Evolutionary conservation across 2,797 vertebrate genomes (phyloP).

Genomic region (Acanthopagrus latus): DNA sequence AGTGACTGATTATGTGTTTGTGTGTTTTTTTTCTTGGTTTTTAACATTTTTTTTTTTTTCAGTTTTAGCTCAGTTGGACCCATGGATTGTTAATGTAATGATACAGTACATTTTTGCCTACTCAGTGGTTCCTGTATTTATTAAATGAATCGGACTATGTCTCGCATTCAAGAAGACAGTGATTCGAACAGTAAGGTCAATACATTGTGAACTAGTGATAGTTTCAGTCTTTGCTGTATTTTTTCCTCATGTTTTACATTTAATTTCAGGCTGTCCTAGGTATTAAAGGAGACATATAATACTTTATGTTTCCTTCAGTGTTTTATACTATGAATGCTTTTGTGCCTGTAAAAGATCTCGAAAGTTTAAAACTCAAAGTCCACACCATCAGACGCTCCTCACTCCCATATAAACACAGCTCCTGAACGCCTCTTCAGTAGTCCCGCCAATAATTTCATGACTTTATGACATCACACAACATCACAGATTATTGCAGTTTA

Average conservation of each 20-base stretch:
- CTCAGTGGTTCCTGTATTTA: background rate
- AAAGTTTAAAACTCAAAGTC: too few species aligned
- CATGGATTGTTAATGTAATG: constrained; percentile 18
- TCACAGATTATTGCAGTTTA: too few species aligned
- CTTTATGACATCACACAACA: too few species aligned
- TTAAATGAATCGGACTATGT: background rate
- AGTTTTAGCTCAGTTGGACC: background rate
- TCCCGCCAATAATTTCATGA: too few species aligned
- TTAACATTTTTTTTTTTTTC: constrained; percentile 14
- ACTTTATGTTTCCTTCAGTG: too few species aligned
- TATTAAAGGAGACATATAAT: background rate
- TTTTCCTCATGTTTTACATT: background rate
- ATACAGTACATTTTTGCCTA: background rate
- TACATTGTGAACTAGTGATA: background rate
- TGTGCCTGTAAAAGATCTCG: too few species aligned
- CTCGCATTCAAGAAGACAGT: background rate
- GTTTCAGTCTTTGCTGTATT: background rate
- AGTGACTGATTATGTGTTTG: constrained; percentile 18
- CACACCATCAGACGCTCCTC: too few species aligned
- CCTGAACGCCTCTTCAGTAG: too few species aligned
- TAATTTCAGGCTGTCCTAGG: background rate
- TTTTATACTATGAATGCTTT: too few species aligned
- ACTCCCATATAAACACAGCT: too few species aligned
- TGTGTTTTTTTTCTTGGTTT: constrained; percentile 4
- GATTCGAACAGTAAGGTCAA: background rate